phyloP scores from a whole-genome alignment of 2,888 invertebrate genomes.

The Nemurella pictetii region DNA sequence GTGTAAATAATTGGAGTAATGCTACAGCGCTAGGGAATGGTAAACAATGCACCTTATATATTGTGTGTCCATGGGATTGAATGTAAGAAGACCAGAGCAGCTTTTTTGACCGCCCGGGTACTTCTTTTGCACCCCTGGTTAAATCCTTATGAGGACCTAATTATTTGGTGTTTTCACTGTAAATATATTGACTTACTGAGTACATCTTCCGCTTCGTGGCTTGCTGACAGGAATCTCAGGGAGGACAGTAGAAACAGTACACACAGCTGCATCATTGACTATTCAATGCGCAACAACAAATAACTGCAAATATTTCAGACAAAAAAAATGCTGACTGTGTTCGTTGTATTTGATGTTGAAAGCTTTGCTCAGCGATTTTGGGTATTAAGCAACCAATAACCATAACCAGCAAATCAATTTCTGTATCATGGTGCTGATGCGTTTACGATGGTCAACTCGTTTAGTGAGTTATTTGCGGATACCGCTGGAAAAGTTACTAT shows the following conservation, averaged over 20 bases:
- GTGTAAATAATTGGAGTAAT: no score
- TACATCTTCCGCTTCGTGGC: background rate
- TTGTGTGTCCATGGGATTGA: no score
- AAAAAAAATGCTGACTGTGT: background rate
- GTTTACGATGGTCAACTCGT: no score
- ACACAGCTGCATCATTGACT: background rate
- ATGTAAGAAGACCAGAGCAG: no score
- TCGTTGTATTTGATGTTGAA: background rate
- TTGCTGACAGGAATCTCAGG: background rate
- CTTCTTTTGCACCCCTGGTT: no score
- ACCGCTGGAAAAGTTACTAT: no score
- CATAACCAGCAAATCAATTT: no score
- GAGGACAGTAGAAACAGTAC: background rate
- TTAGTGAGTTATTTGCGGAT: no score
- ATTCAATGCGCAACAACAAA: background rate
- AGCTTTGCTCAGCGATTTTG: background rate
- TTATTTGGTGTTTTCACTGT: background rate
- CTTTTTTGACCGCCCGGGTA: no score
- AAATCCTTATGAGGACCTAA: background rate
- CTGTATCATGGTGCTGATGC: no score
- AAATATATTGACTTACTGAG: background rate
- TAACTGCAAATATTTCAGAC: background rate
- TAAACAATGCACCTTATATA: no score
- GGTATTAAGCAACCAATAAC: background rate
- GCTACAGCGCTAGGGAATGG: no score